Evolutionary conservation across 2,113 vertebrate genomes (phyloP).

Genomic region (Hyperopisus bebe): DNA sequence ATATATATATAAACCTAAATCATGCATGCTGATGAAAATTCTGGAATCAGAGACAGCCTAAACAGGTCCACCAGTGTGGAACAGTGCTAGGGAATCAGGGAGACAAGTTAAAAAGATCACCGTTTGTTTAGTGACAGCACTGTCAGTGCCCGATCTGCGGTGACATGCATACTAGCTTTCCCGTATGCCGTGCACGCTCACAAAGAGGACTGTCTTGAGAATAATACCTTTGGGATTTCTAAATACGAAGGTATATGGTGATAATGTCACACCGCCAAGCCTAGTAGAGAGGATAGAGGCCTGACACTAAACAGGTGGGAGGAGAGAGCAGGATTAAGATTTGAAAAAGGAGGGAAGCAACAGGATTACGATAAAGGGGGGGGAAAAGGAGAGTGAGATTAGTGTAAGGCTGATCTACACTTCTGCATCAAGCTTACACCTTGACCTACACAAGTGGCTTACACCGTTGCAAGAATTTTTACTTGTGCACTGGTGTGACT

Average conservation of each 20-base stretch:
- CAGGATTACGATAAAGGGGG: neutral
- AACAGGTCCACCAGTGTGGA: neutral
- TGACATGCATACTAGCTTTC: neutral
- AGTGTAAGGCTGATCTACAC: neutral
- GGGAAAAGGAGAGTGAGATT: neutral
- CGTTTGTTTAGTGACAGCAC: neutral
- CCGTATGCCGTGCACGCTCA: neutral
- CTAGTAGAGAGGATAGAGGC: neutral
- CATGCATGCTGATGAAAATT: neutral
- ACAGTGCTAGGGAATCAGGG: neutral
- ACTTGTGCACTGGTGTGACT: neutral
- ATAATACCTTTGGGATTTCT: neutral
- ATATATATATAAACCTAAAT: too few relatives aligned
- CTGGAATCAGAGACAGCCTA: neutral
- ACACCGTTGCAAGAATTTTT: neutral
- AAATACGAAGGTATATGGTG: neutral
- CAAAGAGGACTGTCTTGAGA: neutral
- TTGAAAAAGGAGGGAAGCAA: neutral
- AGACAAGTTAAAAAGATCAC: neutral
- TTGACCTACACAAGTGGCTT: neutral
- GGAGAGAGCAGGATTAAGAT: neutral
- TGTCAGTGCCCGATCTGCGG: too few relatives aligned
- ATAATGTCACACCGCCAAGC: neutral
- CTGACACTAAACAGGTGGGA: neutral
- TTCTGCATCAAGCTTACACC: neutral